phyloP scores from a whole-genome alignment of 1,140 invertebrate species.

The Aethina tumida region DNA sequence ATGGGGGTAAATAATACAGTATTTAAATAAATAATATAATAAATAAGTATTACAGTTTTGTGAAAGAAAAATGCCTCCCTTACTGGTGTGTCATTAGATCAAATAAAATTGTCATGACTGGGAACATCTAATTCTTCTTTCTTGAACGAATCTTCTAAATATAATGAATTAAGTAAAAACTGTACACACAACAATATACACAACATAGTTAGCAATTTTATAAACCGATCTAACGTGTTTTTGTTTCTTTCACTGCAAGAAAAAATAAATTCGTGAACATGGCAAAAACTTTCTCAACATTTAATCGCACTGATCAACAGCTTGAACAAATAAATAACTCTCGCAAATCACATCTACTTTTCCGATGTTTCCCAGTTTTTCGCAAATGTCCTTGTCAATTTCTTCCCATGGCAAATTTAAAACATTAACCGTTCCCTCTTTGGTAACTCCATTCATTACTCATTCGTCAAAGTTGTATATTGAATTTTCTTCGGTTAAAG shows the following conservation, averaged over 20 bases:
- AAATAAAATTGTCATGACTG: slow-evolving; percentile 16
- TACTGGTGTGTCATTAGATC: no score
- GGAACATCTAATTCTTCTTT: slow-evolving; percentile 9
- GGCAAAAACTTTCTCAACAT: slow-evolving; percentile 25
- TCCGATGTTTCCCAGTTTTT: slow-evolving; percentile 31
- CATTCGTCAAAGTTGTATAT: not conserved
- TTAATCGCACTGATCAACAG: slow-evolving; percentile 35
- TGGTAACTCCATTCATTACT: slow-evolving; percentile 1
- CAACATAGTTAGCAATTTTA: slow-evolving; percentile 35
- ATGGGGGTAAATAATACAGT: no score
- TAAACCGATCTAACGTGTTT: slow-evolving; percentile 37
- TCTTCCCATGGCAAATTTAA: slow-evolving; percentile 42
- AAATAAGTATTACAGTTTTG: no score
- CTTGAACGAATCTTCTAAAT: not conserved
- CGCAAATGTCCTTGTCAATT: slow-evolving; percentile 27
- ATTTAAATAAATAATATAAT: no score
- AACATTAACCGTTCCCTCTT: slow-evolving; percentile 27
- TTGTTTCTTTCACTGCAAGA: slow-evolving; percentile 42
- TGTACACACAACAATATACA: slow-evolving; percentile 10
- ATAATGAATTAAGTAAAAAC: no score
- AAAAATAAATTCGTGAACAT: slow-evolving; percentile 35
- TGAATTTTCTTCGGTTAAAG: slow-evolving; percentile 1
- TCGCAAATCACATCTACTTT: slow-evolving; percentile 46
- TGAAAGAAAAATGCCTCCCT: no score
- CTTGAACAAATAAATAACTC: slow-evolving; percentile 34